phyloP scores from a whole-genome alignment of 2,888 invertebrate species.

The Andrena chrysosceles region DNA sequence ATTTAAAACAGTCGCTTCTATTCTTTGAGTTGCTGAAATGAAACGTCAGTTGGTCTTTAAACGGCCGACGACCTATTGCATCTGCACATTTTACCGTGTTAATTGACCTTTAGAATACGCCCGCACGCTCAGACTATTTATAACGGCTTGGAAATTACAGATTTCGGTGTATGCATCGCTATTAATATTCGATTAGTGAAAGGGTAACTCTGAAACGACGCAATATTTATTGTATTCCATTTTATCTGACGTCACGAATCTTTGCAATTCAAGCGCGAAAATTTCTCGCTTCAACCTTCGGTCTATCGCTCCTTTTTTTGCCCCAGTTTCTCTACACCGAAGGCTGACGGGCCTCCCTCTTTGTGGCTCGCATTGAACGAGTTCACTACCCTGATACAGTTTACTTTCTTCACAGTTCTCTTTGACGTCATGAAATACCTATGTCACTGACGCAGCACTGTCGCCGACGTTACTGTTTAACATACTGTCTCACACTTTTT shows the following conservation, averaged over 20 bases:
- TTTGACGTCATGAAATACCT: conserved; percentile 75
- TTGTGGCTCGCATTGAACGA: conserved; percentile 34
- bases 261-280: conserved; percentile 23
- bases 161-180: conserved; percentile 21
- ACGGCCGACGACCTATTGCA: not conserved
- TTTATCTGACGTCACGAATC: not conserved
- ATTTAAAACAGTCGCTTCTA: not conserved
- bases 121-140: conserved; percentile 42
- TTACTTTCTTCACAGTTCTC: conserved; percentile 42
- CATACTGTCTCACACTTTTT: not conserved
- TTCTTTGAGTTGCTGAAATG: not conserved
- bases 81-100: conserved; percentile 11
- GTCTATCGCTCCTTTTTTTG: conserved; percentile 32
- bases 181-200: conserved; percentile 34
- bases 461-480: conserved; percentile 30
- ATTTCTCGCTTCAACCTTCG: conserved; percentile 7
- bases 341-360: conserved; percentile 17
- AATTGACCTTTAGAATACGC: conserved; percentile 58
- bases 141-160: conserved; percentile 47
- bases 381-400: conserved; percentile 77
- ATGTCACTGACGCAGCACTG: conserved; percentile 70
- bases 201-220: not conserved
- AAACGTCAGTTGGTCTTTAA: conserved; percentile 12
- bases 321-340: conserved; percentile 37
- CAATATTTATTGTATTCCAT: conserved; percentile 3